Evolutionary conservation across 2,888 invertebrate genomes (phyloP), one percentile per base, ranked within the genome.

Genomic region (Parnassius orleans): DNA sequence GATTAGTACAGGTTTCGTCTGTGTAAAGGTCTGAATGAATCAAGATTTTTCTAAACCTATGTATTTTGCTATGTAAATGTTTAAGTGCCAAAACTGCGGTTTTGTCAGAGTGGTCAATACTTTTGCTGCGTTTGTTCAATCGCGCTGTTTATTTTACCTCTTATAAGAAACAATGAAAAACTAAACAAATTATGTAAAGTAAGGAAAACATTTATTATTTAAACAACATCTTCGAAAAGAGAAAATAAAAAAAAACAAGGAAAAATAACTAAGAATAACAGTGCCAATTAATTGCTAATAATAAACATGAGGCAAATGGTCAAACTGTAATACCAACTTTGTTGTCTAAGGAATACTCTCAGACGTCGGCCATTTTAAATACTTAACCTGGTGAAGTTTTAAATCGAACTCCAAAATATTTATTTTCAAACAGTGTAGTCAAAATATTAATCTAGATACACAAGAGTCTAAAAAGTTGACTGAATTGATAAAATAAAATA

Each of bases 211-310:
- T 84, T 90, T 88, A 87, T 86, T 83, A n/a, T 58, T 56, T 83
- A 79, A 84, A 87, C 82, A 90, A 88, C 83, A 84, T 79, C 79
- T 80, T 80, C 76, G 77, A 78, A 77, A 78, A 82, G 76, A 79
- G 75, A 77, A 78, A 81, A 83, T 74, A 78, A 80, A 83, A 80
- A 73, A 72, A 83, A 84, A 86, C 78, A 77, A 83, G 76, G 72
- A 81, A 80, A 80, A 84, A 80, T 83, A 86, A 85, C 80, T 82
- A 87, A 83, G 79, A 83, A 86, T 83, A 90, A 90, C 90, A 90
- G 87, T 87, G 90, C 89, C 88, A 84, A 90, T 87, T 83, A 85
- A 75, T 76, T 76, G 76, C 77, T 82, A 83, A 77, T 76, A 61
- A 52, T 55, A 76, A 75, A 77, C 79, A 78, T 75, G 73, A 68